Evolutionary conservation across 2,888 invertebrate genomes (phyloP).

Genomic region (Nebria salina): DNA sequence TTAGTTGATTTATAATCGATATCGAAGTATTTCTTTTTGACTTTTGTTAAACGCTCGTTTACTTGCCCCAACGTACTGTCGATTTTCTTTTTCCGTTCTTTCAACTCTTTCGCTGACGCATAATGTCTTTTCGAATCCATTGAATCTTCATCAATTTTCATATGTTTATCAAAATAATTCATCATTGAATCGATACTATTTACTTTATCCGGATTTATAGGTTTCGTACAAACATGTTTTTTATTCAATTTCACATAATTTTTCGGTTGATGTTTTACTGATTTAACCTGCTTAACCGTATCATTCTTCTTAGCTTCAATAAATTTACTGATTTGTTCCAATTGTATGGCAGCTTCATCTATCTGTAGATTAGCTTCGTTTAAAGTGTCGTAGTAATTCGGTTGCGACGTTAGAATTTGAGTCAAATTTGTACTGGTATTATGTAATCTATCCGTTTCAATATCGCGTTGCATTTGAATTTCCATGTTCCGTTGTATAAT

Average conservation of each 20-base stretch:
- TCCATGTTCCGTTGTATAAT: background rate
- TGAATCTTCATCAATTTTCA: conserved; percentile 6
- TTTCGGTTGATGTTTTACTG: background rate
- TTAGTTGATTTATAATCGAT: conserved; percentile 24
- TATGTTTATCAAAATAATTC: conserved; percentile 33
- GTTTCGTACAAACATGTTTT: conserved; percentile 26
- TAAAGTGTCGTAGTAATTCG: conserved; percentile 14
- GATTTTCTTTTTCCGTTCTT: conserved; percentile 21
- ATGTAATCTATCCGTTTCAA: background rate
- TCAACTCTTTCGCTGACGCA: conserved; percentile 15
- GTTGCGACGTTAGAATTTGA: background rate
- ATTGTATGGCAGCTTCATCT: background rate
- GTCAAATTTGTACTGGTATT: background rate
- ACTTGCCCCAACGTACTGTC: conserved; percentile 10
- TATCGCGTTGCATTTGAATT: background rate
- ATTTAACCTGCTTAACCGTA: background rate
- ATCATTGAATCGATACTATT: conserved; percentile 33
- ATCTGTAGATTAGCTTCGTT: conserved; percentile 8
- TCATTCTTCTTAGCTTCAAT: conserved; percentile 20
- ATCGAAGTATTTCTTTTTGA: conserved; percentile 33
- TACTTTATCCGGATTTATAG: conserved; percentile 20
- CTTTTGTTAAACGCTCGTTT: conserved; percentile 23
- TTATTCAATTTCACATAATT: conserved; percentile 13
- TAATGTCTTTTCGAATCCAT: conserved; percentile 12
- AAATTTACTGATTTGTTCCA: conserved; percentile 27